phyloP scores from a whole-genome alignment of 2,888 invertebrate genomes.

The Lysandra bellargus region DNA sequence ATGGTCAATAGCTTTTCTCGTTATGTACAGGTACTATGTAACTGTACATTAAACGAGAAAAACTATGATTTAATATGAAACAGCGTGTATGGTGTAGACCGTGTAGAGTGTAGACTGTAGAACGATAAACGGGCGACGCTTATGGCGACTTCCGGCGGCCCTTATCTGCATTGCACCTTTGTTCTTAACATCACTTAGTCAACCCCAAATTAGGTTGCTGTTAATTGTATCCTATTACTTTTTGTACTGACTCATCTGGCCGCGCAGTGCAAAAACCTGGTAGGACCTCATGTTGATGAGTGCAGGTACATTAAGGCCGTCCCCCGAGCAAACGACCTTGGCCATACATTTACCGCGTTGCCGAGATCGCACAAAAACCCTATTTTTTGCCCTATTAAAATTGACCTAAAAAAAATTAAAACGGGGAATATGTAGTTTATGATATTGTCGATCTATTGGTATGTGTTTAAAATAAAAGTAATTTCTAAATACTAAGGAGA shows the following conservation, averaged over 20 bases:
- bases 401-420: too few species aligned
- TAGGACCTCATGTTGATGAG: background rate
- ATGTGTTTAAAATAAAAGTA: too few species aligned
- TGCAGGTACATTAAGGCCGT: too few species aligned
- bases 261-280: background rate
- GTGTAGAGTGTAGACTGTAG: constrained; percentile 32
- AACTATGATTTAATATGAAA: constrained; percentile 5
- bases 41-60: background rate
- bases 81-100: constrained; percentile 8
- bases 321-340: too few species aligned
- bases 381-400: too few species aligned
- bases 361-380: too few species aligned
- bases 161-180: constrained; percentile 63
- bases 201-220: constrained; percentile 53
- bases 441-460: too few species aligned
- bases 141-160: constrained; percentile 63
- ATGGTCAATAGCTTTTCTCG: too few species aligned
- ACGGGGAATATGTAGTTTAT: too few species aligned
- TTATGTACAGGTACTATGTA: background rate
- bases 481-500: too few species aligned
- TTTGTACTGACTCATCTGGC: constrained; percentile 41
- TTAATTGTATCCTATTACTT: constrained; percentile 62
- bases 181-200: constrained; percentile 58
- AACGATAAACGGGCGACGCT: constrained; percentile 45
- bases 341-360: too few species aligned